phyloP scores from a whole-genome alignment of 2,113 vertebrate species.

The Alexandromys fortis region DNA sequence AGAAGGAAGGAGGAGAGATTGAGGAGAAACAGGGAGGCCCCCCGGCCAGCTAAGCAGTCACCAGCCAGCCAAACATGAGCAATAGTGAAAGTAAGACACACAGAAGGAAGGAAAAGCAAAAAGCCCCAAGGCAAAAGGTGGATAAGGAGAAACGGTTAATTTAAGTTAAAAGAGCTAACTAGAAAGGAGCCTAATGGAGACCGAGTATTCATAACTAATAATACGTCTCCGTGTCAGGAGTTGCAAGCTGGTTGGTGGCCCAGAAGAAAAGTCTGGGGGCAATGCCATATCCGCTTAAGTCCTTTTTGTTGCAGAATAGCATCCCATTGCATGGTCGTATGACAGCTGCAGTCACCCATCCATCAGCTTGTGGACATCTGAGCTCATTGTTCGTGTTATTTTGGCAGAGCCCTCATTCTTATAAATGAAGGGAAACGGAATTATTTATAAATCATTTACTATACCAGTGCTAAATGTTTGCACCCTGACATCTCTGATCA shows the following conservation, averaged over 20 bases:
- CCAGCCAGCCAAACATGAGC: background rate
- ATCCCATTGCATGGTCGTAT: background rate
- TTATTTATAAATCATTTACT: conserved; percentile 44
- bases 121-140: background rate
- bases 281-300: background rate
- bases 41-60: background rate
- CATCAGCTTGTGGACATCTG: background rate
- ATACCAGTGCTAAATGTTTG: background rate
- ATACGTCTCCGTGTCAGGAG: background rate
- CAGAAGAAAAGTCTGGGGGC: background rate
- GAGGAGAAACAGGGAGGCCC: background rate
- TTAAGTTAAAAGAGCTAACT: background rate
- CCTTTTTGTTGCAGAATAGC: background rate
- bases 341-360: background rate
- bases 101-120: background rate
- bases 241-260: background rate
- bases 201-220: background rate
- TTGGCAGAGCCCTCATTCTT: background rate
- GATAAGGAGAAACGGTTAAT: background rate
- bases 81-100: background rate
- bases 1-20: background rate
- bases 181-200: background rate
- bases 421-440: background rate
- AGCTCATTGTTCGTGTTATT: background rate
- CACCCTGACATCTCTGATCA: conserved; percentile 18